Base-by-base conservation (phyloP, 2,797 vertebrate genomes). In the Sebastes diaconus region DNA sequence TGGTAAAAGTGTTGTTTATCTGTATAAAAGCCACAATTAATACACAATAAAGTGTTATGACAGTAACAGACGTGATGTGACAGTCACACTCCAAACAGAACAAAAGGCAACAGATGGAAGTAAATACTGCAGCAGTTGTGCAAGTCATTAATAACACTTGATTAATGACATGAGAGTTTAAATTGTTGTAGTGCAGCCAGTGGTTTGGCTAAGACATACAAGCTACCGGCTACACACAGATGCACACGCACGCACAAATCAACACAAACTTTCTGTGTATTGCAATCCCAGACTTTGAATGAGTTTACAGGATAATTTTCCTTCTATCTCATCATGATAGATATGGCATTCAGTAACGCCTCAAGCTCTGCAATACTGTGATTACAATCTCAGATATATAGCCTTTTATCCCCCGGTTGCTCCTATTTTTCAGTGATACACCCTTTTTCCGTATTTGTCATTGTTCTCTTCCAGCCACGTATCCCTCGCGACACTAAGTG, bases 321-420 rank as follows among this genome's bases (percentile, higher is more conserved):
- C 78, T 58, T 29, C 78, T 42, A 65, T 81, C 74, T 85, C 80
- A 85, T 83, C 71, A 73, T 90, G 88, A 86, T 84, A 72, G 75
- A 90, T 90, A 57, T 65, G 46, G 52, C 72, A 50, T 78, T 82
- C 70, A 71, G 69, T 75, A 75, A 88, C 68, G 81, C 88, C 89
- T 83, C 63, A 75, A 90, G 83, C 88, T 58, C 50, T 58, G 66
- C 84, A 74, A 14, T 71, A 27, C 68, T 79, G 29, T 85, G 86
- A 89, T 92, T 90, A 84, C 79, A 76, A 84, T 84, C 76, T 85
- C 73, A 72, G 73, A 88, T 71, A 87, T 72, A 71, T 42, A 22
- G 9, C 50, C 61, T 34, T 85, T 86, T 84, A 81, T 90, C 71
- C 64, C 75, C 60, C 55, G 73, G 78, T 85, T 60, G 57, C 60